Conservation (phyloP, 2,888 invertebrate species). For the Nycteola revayana region DNA sequence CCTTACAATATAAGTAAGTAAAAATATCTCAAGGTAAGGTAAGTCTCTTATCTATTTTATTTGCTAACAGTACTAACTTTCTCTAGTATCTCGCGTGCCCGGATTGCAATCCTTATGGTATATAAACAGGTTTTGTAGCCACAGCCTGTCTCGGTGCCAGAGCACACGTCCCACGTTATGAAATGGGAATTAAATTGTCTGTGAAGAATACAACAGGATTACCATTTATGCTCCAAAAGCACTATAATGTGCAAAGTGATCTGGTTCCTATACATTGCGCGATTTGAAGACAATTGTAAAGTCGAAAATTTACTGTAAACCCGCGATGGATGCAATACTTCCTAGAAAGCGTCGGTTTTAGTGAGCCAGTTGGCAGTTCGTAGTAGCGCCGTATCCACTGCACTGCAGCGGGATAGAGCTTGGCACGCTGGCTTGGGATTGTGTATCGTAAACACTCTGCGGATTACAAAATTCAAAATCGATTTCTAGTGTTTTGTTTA, state of each 20-base stretch:
- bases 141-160: conserved; percentile 26
- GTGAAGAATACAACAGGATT: conserved; percentile 65
- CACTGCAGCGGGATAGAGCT: conserved; percentile 40
- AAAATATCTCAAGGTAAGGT: too few relatives aligned
- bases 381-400: conserved; percentile 40
- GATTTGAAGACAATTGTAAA: conserved; percentile 5
- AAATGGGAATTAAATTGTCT: conserved; percentile 71
- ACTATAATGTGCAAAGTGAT: conserved; percentile 11
- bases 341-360: background rate
- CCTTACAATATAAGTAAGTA: too few relatives aligned
- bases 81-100: conserved; percentile 34
- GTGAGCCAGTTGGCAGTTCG: conserved; percentile 14
- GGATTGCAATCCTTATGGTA: conserved; percentile 44
- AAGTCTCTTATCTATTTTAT: too few relatives aligned
- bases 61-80: background rate
- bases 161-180: conserved; percentile 53
- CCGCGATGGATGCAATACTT: conserved; percentile 29
- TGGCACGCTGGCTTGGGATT: conserved; percentile 31
- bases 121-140: conserved; percentile 28
- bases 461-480: conserved; percentile 37
- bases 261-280: conserved; percentile 31
- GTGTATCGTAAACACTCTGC: conserved; percentile 35
- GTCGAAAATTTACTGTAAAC: conserved; percentile 9
- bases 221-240: conserved; percentile 38
- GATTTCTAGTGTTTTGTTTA: background rate